phyloP scores from a whole-genome alignment of 2,888 invertebrate genomes.

The Pyrrhosoma nymphula region DNA sequence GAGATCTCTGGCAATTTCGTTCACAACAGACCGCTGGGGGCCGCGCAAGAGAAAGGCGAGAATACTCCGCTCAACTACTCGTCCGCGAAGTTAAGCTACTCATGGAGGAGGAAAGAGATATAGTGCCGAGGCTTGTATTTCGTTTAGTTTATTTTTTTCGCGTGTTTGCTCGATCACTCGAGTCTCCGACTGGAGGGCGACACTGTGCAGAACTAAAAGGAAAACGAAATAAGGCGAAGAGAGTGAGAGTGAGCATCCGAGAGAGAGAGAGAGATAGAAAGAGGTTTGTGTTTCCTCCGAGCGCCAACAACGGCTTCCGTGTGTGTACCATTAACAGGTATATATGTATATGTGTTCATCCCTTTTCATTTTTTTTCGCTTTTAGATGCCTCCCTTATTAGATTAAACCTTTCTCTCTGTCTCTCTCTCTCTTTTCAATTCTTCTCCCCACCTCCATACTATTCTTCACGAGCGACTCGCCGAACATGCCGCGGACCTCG shows the following conservation, averaged over 20 bases:
- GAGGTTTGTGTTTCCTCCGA: background rate
- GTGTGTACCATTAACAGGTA: slow-evolving; percentile 16
- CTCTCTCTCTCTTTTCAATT: background rate
- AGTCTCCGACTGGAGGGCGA: background rate
- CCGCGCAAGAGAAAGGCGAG: too few relatives aligned
- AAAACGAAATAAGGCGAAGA: background rate
- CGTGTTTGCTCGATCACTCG: background rate
- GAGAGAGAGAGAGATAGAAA: background rate
- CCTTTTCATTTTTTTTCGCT: background rate
- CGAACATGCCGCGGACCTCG: too few relatives aligned
- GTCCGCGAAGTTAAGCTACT: too few relatives aligned
- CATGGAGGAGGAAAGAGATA: too few relatives aligned
- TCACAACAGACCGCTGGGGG: too few relatives aligned
- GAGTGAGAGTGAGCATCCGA: background rate
- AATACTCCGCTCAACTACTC: too few relatives aligned
- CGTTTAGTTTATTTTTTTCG: background rate
- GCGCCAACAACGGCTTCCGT: background rate
- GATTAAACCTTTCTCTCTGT: slow-evolving; percentile 30
- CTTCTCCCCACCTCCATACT: background rate
- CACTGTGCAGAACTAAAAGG: background rate
- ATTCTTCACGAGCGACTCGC: background rate
- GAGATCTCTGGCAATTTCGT: too few relatives aligned
- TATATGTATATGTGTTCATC: background rate
- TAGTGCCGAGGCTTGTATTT: too few relatives aligned
- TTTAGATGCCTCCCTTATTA: slow-evolving; percentile 59